phyloP scores from a whole-genome alignment of 2,113 vertebrate genomes.

The Syngnathus scovelli region DNA sequence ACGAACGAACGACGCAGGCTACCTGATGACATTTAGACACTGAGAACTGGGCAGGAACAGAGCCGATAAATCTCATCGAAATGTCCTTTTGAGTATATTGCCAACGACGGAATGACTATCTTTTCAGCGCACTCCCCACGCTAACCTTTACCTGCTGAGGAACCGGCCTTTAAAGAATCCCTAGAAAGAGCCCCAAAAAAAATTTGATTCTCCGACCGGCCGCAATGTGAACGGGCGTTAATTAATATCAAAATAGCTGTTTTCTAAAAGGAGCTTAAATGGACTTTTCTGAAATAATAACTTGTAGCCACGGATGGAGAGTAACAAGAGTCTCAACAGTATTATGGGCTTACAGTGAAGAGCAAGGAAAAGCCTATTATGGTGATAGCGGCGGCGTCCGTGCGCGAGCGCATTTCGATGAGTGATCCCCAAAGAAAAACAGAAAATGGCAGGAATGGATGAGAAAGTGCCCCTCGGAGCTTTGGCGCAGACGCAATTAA shows the following conservation, averaged over 20 bases:
- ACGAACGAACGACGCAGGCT: neutral
- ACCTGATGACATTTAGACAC: neutral
- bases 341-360: slow-evolving; percentile 1
- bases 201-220: too few species aligned
- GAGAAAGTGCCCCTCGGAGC: slow-evolving; percentile 2
- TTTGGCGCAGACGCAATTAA: neutral
- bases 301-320: neutral
- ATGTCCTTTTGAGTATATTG: neutral
- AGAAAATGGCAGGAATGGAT: slow-evolving; percentile 6
- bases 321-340: slow-evolving; percentile 1
- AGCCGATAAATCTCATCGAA: slow-evolving; percentile 1
- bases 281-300: neutral
- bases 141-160: neutral
- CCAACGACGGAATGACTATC: neutral
- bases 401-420: too few species aligned
- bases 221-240: neutral
- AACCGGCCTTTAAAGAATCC: too few species aligned
- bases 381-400: neutral
- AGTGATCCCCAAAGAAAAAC: neutral
- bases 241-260: neutral
- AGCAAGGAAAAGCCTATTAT: slow-evolving; percentile 7
- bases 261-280: slow-evolving; percentile 3
- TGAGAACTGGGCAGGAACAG: neutral
- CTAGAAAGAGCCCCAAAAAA: too few species aligned
- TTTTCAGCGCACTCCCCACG: neutral